Percentiles rank a stretch among this genome's conserved stretches.
Evolutionary conservation across 2,888 invertebrate species (phyloP).

Genomic region (Cerceris ruficornis): DNA sequence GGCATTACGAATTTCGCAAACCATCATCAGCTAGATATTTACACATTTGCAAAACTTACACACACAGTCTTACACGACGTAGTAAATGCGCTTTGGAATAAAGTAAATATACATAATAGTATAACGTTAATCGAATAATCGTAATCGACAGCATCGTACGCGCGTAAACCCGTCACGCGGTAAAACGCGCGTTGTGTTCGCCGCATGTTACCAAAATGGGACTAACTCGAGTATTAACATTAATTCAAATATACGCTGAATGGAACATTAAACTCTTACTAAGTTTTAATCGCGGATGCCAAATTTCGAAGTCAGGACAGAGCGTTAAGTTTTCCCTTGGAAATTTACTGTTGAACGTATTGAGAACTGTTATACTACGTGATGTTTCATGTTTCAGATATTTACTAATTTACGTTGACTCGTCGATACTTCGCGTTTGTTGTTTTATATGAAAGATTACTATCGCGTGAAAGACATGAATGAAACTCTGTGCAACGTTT

Average conservation of each 20-base stretch:
- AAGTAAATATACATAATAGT: slow-evolving; percentile 65
- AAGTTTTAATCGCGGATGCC: slow-evolving; percentile 37
- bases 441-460: not conserved
- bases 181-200: slow-evolving; percentile 20
- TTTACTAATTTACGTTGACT: slow-evolving; percentile 37
- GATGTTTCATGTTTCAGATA: slow-evolving; percentile 40
- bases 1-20: slow-evolving; percentile 58
- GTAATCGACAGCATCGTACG: slow-evolving; percentile 58
- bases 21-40: slow-evolving; percentile 65
- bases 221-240: not conserved
- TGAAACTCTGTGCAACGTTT: slow-evolving; percentile 3
- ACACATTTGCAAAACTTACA: slow-evolving; percentile 52
- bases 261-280: not conserved
- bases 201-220: slow-evolving; percentile 1
- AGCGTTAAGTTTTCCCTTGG: slow-evolving; percentile 40
- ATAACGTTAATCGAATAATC: slow-evolving; percentile 64
- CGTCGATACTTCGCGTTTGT: slow-evolving; percentile 18
- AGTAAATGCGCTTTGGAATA: slow-evolving; percentile 65
- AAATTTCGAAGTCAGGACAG: slow-evolving; percentile 15
- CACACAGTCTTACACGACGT: slow-evolving; percentile 64
- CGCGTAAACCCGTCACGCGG: slow-evolving; percentile 61
- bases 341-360: slow-evolving; percentile 43
- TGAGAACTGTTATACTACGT: slow-evolving; percentile 34
- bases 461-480: not conserved
- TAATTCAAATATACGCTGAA: not conserved